phyloP scores from a whole-genome alignment of 2,113 vertebrate genomes.

The Mustela lutreola region DNA sequence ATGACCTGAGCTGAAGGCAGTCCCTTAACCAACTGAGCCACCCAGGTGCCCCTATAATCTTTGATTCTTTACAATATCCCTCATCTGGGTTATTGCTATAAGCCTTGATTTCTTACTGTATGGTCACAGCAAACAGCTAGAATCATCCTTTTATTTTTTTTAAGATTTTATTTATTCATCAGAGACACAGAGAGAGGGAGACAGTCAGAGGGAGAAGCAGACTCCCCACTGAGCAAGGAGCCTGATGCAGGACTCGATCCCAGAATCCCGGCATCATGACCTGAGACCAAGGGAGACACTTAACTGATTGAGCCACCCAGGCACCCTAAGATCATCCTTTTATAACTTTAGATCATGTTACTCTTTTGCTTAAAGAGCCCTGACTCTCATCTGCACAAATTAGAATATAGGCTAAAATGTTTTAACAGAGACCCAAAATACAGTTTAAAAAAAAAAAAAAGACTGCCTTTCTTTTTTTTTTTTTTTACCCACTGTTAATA shows the following conservation, averaged over 20 bases:
- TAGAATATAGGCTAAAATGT: not conserved
- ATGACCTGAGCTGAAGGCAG: no score
- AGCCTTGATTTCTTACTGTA: not conserved
- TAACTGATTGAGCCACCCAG: no score
- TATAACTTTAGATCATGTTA: not conserved
- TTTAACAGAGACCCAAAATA: not conserved
- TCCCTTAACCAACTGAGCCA: no score
- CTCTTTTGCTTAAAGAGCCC: not conserved
- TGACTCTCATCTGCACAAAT: not conserved
- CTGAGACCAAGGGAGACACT: no score
- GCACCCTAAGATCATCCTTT: not conserved
- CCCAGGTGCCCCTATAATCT: no score
- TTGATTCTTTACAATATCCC: not conserved
- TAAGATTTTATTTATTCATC: no score
- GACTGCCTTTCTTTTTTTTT: not conserved
- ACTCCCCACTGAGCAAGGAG: no score
- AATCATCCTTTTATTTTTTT: not conserved
- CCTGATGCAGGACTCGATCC: no score
- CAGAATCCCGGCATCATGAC: no score
- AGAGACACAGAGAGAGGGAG: no score
- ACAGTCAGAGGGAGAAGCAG: no score
- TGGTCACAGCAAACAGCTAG: not conserved
- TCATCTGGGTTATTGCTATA: not conserved
- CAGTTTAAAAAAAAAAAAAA: not conserved
- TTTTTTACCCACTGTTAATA: conserved; percentile 31